Conservation (phyloP, 2,113 vertebrate genomes). For the Fregata magnificens region DNA sequence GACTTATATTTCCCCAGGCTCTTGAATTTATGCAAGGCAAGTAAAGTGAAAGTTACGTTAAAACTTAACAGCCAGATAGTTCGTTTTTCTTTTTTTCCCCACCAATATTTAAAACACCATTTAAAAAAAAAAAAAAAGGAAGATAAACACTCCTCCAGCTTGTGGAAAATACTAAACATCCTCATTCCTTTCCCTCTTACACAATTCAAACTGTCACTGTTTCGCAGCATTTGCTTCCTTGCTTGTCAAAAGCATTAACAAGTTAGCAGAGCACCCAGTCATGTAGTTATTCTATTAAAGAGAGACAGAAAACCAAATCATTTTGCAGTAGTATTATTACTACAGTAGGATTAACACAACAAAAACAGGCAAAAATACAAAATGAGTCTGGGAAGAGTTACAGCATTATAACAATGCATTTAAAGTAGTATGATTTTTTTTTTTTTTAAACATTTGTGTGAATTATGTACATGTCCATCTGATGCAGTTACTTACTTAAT, state of each 20-base stretch:
- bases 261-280: background rate
- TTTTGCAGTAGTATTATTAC: conserved; percentile 40
- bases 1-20: background rate
- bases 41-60: background rate
- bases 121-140: background rate
- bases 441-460: background rate
- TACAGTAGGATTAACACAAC: conserved; percentile 26
- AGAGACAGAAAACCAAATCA: background rate
- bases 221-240: conserved; percentile 8
- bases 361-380: background rate
- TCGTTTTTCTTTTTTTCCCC: background rate
- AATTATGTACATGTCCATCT: background rate
- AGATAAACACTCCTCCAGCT: background rate
- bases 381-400: background rate
- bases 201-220: background rate
- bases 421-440: background rate
- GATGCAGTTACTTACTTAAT: conserved; percentile 33
- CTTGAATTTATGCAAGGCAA: background rate
- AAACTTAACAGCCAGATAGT: background rate
- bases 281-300: background rate
- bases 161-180: background rate
- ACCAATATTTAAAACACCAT: background rate
- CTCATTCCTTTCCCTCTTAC: background rate
- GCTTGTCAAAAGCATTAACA: conserved; percentile 7
- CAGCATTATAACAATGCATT: background rate